phyloP scores from a whole-genome alignment of 92 coral and sea anemone species.

The Parazoanthus darwini region DNA sequence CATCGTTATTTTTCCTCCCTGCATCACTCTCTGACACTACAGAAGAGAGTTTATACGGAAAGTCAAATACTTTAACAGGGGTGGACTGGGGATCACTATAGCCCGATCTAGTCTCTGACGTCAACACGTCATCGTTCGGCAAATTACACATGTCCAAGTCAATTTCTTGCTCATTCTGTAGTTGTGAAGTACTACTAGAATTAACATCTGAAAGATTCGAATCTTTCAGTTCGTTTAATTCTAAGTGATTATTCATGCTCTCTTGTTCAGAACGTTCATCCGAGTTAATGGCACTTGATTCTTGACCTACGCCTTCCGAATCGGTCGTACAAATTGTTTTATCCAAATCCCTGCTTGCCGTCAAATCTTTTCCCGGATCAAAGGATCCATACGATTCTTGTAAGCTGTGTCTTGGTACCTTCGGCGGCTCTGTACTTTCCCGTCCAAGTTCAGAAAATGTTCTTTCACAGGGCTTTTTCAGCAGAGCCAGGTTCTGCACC shows the following conservation, averaged over 20 bases:
- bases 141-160: constrained; percentile 31
- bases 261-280: background rate
- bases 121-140: background rate
- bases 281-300: background rate
- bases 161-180: constrained; percentile 16
- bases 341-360: background rate
- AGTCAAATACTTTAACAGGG: constrained; percentile 10
- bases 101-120: background rate
- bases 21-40: background rate
- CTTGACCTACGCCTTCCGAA: background rate
- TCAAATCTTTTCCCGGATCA: background rate
- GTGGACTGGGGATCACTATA: background rate
- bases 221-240: too few relatives aligned
- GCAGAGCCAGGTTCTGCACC: background rate
- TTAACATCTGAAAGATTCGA: background rate
- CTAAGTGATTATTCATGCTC: background rate
- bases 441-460: background rate
- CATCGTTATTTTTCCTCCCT: background rate
- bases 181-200: constrained; percentile 1
- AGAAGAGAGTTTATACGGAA: background rate
- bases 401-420: constrained; percentile 35
- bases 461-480: background rate
- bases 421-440: constrained; percentile 8
- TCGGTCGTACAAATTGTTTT: background rate
- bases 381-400: background rate